Conservation (phyloP, 2,113 vertebrate species). For the Geococcyx californianus region DNA sequence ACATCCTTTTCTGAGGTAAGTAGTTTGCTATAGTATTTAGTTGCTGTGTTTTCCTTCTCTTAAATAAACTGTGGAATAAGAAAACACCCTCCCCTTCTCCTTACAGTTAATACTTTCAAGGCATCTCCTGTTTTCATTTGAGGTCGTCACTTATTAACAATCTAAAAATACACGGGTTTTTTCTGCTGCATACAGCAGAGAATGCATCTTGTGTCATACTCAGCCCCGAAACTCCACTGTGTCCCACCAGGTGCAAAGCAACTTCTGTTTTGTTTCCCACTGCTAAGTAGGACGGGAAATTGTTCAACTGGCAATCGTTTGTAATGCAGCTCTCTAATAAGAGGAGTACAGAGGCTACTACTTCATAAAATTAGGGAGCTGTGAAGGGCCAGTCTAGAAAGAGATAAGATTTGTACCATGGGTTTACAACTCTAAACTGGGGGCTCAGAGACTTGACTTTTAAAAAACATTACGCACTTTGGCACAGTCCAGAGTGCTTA, state of each 20-base stretch:
- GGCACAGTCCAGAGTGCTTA: background rate
- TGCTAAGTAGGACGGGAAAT: background rate
- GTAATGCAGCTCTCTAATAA: background rate
- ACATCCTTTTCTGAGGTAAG: background rate
- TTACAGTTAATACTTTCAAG: background rate
- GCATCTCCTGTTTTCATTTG: background rate
- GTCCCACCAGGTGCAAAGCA: background rate
- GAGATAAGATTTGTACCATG: background rate
- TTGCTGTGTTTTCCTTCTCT: background rate
- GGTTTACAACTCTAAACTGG: background rate
- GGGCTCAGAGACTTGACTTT: background rate
- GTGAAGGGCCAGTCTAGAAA: background rate
- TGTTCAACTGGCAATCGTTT: background rate
- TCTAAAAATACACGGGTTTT: background rate
- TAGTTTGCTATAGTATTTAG: background rate
- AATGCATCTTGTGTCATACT: background rate
- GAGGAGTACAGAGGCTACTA: background rate
- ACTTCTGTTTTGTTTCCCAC: background rate
- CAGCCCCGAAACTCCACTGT: background rate
- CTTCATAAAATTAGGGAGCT: background rate
- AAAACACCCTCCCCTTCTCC: rapidly evolving
- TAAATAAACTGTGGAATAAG: background rate
- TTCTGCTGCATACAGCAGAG: background rate
- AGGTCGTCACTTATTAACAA: background rate
- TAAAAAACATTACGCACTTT: background rate